Base-by-base conservation (phyloP, 2,113 vertebrate genomes). In the Siniperca chuatsi region DNA sequence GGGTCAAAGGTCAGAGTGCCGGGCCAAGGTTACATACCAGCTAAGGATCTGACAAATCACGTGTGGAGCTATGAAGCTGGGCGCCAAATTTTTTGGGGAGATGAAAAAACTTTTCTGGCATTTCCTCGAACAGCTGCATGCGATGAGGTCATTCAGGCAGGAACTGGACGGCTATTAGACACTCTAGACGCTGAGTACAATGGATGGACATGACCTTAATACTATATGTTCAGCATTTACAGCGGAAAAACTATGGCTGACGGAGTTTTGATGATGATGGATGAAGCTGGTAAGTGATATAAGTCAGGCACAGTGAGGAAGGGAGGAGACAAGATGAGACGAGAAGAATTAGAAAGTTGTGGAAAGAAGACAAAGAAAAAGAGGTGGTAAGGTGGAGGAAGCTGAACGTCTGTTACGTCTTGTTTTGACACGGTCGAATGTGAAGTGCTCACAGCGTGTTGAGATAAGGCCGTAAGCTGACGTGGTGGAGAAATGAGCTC, bases 1-100 rank as follows among this genome's bases (percentile, higher is more conserved):
- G 35, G 85, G 87, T 87, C 75, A 93, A 68, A 86, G 83, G 79
- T 92, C 79, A 83, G 42, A 33, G 50, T 21, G 76, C 79, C 52
- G 69, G 35, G 78, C 74, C 72, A 76, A 54, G 83, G 86, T 83
- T 77, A 82, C 81, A 92, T 89, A 84, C 84, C 90, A 78, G 86
- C 80, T 80, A 74, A 65, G 78, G 69, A 66, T 74, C 81, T 21
- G 84, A 87, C 84, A 91, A 77, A 87, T 85, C 73, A 40, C 62
- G 20, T 67, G 37, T 67, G 66, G 58, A 81, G 48, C 62, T 54
- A 44, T 7, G 21, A 16, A 57, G 46, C 25, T 25, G 23, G 25
- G 69, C 6, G 37, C 15, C 25, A 64, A 62, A 23, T 42, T 33
- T 52, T 82, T 77, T 50, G 7, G 25, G 33, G 33, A 44, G 79